Evolutionary conservation across 1,140 invertebrate genomes (phyloP).

Genomic region (Drosophila watanabei): DNA sequence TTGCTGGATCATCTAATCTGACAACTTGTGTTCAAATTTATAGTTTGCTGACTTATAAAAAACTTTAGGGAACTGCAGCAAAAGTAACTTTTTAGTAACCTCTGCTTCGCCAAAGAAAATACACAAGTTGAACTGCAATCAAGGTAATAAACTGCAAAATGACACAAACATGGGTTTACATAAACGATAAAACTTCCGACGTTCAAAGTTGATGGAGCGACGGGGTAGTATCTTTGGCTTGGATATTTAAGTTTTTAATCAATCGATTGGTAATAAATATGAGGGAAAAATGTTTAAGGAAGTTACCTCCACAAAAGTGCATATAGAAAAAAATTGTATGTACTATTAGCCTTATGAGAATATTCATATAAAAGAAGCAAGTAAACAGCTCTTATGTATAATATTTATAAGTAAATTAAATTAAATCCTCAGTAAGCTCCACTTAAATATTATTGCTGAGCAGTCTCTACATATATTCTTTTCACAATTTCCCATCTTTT

Average conservation of each 20-base stretch:
- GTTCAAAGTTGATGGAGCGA: background rate
- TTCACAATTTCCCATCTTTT: background rate
- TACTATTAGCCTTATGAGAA: background rate
- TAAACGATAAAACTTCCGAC: slow-evolving; percentile 40
- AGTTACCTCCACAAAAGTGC: background rate
- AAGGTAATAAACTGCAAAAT: slow-evolving; percentile 50
- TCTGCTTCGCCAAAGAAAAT: slow-evolving; percentile 13
- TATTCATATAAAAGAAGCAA: background rate
- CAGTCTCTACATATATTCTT: slow-evolving; percentile 5
- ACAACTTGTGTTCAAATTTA: slow-evolving; percentile 23
- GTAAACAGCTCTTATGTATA: background rate
- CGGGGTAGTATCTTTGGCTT: background rate
- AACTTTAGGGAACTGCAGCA: slow-evolving; percentile 32
- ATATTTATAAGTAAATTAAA: background rate
- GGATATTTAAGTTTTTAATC: background rate
- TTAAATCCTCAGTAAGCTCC: background rate
- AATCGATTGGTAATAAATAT: background rate
- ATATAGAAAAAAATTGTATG: background rate
- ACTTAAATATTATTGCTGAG: background rate
- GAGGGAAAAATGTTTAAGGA: background rate
- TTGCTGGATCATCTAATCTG: slow-evolving; percentile 1
- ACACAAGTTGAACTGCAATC: slow-evolving; percentile 46
- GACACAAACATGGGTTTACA: slow-evolving; percentile 29
- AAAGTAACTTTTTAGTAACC: slow-evolving; percentile 36
- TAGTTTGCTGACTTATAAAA: slow-evolving; percentile 25